phyloP scores from a whole-genome alignment of 1,140 invertebrate genomes.

The Hetaerina americana region DNA sequence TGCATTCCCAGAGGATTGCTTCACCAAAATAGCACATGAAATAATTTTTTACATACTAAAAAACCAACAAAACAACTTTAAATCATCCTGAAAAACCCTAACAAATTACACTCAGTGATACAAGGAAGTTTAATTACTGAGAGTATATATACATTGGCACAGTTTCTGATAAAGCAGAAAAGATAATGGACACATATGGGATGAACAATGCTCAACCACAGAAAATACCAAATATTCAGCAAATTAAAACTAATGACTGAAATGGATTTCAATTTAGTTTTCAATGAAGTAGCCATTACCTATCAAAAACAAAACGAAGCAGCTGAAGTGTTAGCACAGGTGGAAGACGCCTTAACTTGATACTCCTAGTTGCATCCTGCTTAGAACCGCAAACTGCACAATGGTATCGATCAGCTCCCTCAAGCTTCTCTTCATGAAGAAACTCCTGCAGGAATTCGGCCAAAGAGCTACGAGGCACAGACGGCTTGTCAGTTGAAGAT shows the following conservation, averaged over 20 bases:
- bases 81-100: too few relatives aligned
- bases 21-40: too few relatives aligned
- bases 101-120: too few relatives aligned
- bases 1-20: too few relatives aligned
- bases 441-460: slow-evolving; percentile 48
- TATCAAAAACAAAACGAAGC: slow-evolving; percentile 52
- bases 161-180: too few relatives aligned
- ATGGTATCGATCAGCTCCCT: slow-evolving; percentile 51
- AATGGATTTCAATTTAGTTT: slow-evolving; percentile 2
- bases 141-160: too few relatives aligned
- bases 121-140: too few relatives aligned
- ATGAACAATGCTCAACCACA: too few relatives aligned
- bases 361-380: slow-evolving; percentile 46
- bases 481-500: neutral
- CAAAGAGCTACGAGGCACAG: slow-evolving; percentile 22
- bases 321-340: slow-evolving; percentile 58
- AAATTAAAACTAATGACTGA: neutral
- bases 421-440: slow-evolving; percentile 46
- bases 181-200: too few relatives aligned
- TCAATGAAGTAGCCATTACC: slow-evolving; percentile 26
- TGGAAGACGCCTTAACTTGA: slow-evolving; percentile 44
- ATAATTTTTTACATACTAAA: too few relatives aligned
- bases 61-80: too few relatives aligned
- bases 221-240: slow-evolving; percentile 8
- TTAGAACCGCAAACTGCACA: slow-evolving; percentile 46